phyloP scores from a whole-genome alignment of 2,797 vertebrate species.

The Neostethus bicornis region DNA sequence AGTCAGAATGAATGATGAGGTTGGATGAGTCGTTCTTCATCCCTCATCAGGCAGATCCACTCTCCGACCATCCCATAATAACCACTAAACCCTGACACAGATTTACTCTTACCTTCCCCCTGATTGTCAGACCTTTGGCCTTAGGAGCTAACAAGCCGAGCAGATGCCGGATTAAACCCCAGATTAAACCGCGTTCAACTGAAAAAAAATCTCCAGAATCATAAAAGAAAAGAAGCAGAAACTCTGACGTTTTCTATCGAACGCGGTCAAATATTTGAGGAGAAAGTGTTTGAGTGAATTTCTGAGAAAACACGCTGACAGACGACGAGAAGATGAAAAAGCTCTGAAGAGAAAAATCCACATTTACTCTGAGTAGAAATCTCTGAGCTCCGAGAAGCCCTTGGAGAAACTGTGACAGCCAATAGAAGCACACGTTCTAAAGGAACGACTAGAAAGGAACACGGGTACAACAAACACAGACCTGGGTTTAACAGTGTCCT shows the following conservation, averaged over 20 bases:
- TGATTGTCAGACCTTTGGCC: no score
- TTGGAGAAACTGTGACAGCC: neutral
- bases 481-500: no score
- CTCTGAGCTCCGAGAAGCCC: neutral
- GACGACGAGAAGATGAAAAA: neutral
- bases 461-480: no score
- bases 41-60: no score
- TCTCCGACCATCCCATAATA: no score
- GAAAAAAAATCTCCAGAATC: neutral
- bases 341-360: neutral
- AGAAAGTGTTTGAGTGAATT: neutral
- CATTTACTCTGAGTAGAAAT: neutral
- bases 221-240: slow-evolving; percentile 5
- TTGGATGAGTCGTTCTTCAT: no score
- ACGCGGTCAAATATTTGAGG: slow-evolving; percentile 8
- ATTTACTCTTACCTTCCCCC: no score
- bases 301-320: neutral
- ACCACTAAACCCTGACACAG: no score
- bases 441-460: no score
- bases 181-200: neutral
- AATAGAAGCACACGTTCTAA: neutral
- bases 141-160: slow-evolving; percentile 7
- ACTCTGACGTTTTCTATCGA: neutral
- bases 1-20: no score
- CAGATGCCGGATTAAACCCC: no score